These are phyloP conservation scores for Ectropis crepuscularia DNA, from an alignment of 2,888 invertebrate species.

Conservation along the genomic window DNA sequence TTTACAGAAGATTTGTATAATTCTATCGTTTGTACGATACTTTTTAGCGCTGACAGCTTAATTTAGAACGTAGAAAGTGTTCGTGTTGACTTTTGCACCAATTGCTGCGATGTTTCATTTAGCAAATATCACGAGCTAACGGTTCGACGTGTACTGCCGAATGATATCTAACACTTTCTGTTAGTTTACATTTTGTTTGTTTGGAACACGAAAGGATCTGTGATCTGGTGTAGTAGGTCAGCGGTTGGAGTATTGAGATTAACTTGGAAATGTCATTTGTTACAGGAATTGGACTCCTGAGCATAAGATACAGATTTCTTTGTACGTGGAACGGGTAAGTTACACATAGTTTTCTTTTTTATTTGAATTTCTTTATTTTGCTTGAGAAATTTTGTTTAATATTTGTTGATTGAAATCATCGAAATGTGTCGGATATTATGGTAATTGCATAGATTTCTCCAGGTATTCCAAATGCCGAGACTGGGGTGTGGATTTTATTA, in stretches of 20 bases:
- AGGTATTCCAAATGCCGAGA: background rate
- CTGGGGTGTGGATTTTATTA: slow-evolving; percentile 41
- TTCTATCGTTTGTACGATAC: slow-evolving; percentile 43
- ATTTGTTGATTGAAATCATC: slow-evolving; percentile 14
- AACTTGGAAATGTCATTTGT: slow-evolving; percentile 46
- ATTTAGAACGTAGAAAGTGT: slow-evolving; percentile 66
- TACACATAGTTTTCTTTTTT: background rate
- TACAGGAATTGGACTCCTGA: slow-evolving; percentile 56
- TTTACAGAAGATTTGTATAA: slow-evolving; percentile 49
- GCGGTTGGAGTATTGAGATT: slow-evolving; percentile 16
- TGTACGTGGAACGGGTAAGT: slow-evolving; percentile 49
- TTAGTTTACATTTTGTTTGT: slow-evolving; percentile 30
- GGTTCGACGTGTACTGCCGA: slow-evolving; percentile 25
- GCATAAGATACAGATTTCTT: slow-evolving; percentile 37
- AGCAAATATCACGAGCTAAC: slow-evolving; percentile 34
- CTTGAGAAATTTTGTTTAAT: background rate
- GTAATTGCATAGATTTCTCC: no score
- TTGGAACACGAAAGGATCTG: slow-evolving; percentile 5
- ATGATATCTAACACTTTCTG: slow-evolving; percentile 38
- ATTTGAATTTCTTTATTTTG: background rate
- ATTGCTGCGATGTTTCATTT: slow-evolving; percentile 31
- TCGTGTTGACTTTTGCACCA: slow-evolving; percentile 50
- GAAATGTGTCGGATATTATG: slow-evolving; percentile 28
- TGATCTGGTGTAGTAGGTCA: slow-evolving; percentile 11
- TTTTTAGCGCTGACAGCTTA: slow-evolving; percentile 48